These are phyloP conservation scores for Parauchenoglanis ngamensis DNA, from an alignment of 2,797 vertebrate genomes.

Conservation along the genomic window DNA sequence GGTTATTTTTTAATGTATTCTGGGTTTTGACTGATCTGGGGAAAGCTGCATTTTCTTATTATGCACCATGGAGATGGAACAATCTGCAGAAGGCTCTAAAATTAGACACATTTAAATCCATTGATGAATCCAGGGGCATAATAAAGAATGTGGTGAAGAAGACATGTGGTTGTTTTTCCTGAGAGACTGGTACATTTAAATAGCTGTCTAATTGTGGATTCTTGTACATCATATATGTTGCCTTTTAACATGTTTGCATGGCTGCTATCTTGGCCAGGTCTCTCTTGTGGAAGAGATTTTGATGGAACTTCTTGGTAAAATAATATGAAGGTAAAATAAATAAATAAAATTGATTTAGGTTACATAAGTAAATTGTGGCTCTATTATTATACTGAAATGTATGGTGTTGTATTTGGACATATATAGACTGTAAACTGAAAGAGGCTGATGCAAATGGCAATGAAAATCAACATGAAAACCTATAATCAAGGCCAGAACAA, in stretches of 20 bases:
- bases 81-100: neutral
- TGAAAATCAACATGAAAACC: neutral
- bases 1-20: neutral
- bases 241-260: too few relatives aligned
- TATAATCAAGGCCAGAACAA: neutral
- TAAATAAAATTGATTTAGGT: too few relatives aligned
- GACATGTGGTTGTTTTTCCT: too few relatives aligned
- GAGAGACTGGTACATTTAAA: too few relatives aligned
- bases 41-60: neutral
- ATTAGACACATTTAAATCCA: neutral
- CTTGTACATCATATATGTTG: too few relatives aligned
- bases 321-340: too few relatives aligned
- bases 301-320: too few relatives aligned
- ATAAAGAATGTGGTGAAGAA: too few relatives aligned
- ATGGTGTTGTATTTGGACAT: neutral
- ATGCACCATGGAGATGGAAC: neutral
- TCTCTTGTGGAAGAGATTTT: too few relatives aligned
- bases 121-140: too few relatives aligned
- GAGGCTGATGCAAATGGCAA: neutral
- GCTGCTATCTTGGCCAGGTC: too few relatives aligned
- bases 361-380: neutral
- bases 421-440: neutral
- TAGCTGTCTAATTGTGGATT: too few relatives aligned
- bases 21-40: neutral
- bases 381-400: neutral